These are phyloP conservation scores for Enteromius radiatus DNA, from an alignment of 2,797 vertebrate genomes.

Conservation along the genomic window DNA sequence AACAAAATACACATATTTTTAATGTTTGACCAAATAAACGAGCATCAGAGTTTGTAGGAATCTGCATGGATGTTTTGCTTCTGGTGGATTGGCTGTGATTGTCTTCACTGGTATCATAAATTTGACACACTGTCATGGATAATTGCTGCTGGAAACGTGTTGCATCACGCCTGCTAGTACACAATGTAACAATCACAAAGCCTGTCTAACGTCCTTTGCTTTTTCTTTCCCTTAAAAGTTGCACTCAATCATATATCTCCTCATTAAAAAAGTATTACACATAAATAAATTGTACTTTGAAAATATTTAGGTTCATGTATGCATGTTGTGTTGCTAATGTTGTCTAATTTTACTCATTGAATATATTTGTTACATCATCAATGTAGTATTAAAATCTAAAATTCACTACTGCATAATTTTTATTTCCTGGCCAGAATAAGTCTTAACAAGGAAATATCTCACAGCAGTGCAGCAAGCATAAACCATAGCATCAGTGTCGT, in stretches of 20 bases:
- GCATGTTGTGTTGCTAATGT: too few species aligned
- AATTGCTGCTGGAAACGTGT: background rate
- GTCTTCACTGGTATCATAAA: conserved; percentile 1
- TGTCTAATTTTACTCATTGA: background rate
- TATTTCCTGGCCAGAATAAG: background rate
- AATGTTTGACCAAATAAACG: background rate
- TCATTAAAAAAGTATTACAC: background rate
- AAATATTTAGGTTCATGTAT: background rate
- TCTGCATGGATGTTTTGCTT: background rate
- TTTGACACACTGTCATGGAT: background rate
- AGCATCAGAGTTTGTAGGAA: background rate
- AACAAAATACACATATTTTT: background rate
- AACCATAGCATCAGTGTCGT: conserved; percentile 8
- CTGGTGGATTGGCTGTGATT: background rate
- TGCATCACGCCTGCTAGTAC: conserved; percentile 1
- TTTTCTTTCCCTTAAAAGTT: background rate
- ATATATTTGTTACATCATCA: background rate
- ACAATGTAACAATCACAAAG: background rate
- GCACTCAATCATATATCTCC: background rate
- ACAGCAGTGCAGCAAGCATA: background rate
- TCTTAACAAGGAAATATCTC: background rate
- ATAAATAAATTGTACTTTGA: background rate
- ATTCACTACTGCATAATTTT: background rate
- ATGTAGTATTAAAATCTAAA: background rate
- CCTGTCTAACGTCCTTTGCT: background rate